phyloP scores from a whole-genome alignment of 2,797 vertebrate species.

The Fistularia commersonii region DNA sequence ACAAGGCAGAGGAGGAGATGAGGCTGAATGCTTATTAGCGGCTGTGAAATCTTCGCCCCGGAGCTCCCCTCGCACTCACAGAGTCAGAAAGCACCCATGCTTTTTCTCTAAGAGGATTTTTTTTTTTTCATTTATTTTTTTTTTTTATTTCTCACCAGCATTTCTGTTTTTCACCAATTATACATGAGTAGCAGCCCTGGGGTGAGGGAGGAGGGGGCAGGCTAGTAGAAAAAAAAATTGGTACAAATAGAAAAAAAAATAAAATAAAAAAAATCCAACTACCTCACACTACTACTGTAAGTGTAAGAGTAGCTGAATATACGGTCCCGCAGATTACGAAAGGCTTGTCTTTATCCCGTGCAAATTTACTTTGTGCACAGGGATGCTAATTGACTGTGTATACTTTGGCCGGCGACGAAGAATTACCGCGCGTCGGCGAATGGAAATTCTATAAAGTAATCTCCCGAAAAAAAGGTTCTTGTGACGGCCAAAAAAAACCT shows the following conservation, averaged over 20 bases:
- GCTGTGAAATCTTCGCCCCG: slow-evolving; percentile 70
- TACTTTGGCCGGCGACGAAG: slow-evolving; percentile 18
- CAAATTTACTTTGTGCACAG: slow-evolving; percentile 11
- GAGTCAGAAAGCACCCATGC: slow-evolving; percentile 41
- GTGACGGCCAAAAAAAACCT: no score
- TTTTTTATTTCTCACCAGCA: neutral
- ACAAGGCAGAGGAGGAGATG: slow-evolving; percentile 68
- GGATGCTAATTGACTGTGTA: slow-evolving; percentile 6
- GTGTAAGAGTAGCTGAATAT: no score
- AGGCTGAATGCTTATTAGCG: slow-evolving; percentile 72
- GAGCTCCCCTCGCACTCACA: slow-evolving; percentile 57
- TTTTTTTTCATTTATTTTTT: slow-evolving; percentile 1
- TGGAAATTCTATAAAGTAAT: no score
- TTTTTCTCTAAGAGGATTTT: slow-evolving; percentile 42
- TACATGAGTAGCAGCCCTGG: slow-evolving; percentile 2
- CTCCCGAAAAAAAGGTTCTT: no score
- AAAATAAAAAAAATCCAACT: no score
- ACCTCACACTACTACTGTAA: no score
- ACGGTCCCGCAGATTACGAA: slow-evolving; percentile 17
- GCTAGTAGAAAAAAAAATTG: no score
- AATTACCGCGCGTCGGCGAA: no score
- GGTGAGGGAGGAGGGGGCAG: neutral
- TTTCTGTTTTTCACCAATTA: slow-evolving; percentile 22
- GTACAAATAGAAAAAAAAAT: no score
- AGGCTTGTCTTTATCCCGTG: slow-evolving; percentile 30